Conservation (phyloP, 2,113 vertebrate species). For the Clarias magur region DNA sequence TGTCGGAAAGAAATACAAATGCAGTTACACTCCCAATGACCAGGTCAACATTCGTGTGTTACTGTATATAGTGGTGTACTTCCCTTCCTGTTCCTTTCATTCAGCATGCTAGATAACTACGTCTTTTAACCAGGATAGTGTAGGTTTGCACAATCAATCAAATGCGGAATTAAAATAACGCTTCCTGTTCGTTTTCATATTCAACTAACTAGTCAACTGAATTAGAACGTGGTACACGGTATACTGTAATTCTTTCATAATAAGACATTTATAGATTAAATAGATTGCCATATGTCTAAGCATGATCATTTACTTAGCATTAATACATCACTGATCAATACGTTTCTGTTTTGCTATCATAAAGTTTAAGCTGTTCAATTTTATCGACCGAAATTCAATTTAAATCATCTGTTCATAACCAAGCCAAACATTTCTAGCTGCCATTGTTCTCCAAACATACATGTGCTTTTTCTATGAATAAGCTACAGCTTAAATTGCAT, state of each 20-base stretch:
- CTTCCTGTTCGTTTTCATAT: not conserved
- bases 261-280: not conserved
- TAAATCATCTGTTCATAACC: not conserved
- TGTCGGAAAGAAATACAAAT: slow-evolving; percentile 65
- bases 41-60: not conserved
- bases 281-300: not conserved
- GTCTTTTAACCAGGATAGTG: not conserved
- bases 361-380: not conserved
- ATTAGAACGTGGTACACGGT: not conserved
- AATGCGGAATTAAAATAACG: not conserved
- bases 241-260: not conserved
- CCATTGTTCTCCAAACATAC: not conserved
- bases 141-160: not conserved
- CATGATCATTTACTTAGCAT: not conserved
- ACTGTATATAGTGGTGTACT: not conserved
- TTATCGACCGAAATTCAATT: not conserved
- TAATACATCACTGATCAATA: not conserved
- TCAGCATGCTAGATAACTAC: not conserved
- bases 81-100: not conserved
- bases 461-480: not conserved
- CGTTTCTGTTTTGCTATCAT: not conserved
- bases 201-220: not conserved
- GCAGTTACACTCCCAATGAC: not conserved
- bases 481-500: not conserved
- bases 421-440: not conserved